A percentile compares a stretch with the other conserved stretches of the same genome.
phyloP scores from a whole-genome alignment of 2,113 vertebrate species.

The Myrmophylax atrothorax region DNA sequence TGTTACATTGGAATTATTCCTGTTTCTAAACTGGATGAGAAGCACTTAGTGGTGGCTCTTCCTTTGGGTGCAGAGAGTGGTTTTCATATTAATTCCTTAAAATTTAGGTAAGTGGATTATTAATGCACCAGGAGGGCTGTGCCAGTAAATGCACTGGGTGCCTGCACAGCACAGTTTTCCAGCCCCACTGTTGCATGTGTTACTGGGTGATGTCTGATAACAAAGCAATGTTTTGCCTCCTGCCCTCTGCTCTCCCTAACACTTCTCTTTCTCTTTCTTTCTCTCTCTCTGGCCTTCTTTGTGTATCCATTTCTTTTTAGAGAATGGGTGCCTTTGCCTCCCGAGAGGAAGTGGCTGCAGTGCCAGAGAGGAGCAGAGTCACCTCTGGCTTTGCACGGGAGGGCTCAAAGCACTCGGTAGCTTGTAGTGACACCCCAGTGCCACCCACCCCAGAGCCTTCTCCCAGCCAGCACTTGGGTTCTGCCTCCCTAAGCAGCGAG shows the following conservation, averaged over 20 bases:
- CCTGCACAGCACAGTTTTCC: not conserved
- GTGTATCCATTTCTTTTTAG: constrained; percentile 79
- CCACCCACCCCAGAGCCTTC: constrained; percentile 38
- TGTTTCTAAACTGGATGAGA: not conserved
- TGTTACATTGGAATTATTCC: not conserved
- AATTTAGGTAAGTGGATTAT: not conserved
- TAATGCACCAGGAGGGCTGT: not conserved
- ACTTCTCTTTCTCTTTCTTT: not conserved
- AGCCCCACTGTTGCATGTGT: not conserved
- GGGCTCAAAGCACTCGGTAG: constrained; percentile 66
- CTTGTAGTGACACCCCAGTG: constrained; percentile 67
- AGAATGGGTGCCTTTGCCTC: constrained; percentile 70
- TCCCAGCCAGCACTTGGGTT: constrained; percentile 38
- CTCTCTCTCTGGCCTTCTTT: constrained; percentile 68
- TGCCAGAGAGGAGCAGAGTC: constrained; percentile 65
- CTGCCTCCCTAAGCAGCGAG: constrained; percentile 67
- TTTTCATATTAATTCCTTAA: not conserved
- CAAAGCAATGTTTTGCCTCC: constrained; percentile 20
- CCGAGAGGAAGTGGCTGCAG: constrained; percentile 74
- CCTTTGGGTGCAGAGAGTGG: not conserved
- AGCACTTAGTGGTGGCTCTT: not conserved
- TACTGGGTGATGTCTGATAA: not conserved
- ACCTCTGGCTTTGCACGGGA: constrained; percentile 61
- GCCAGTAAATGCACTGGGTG: not conserved
- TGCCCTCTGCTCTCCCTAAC: constrained; percentile 65